These are phyloP conservation scores for Fragum whitleyi DNA, from an alignment of 2,888 invertebrate species.

Conservation along the genomic window DNA sequence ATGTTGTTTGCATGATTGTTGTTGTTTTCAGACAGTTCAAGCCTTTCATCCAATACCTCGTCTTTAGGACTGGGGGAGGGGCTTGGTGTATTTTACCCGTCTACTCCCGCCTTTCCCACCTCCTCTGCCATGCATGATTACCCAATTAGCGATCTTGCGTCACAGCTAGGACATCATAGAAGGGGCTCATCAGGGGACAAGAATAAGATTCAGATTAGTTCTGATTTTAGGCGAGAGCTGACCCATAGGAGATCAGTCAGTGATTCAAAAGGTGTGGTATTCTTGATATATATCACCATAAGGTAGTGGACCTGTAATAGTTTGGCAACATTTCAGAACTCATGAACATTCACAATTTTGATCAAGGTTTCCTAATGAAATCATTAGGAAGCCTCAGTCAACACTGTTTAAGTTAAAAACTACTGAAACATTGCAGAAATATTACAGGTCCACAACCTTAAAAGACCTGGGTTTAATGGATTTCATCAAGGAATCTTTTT, in stretches of 20 bases:
- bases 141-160: slow-evolving; percentile 44
- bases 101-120: slow-evolving; percentile 67
- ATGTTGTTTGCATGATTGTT: slow-evolving; percentile 53
- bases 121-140: slow-evolving; percentile 73
- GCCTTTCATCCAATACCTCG: slow-evolving; percentile 63
- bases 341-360: too few species aligned
- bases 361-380: too few species aligned
- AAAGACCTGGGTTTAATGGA: too few species aligned
- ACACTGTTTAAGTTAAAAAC: too few species aligned
- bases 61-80: slow-evolving; percentile 51
- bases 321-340: too few species aligned
- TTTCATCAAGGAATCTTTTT: too few species aligned
- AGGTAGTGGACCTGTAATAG: too few species aligned
- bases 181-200: slow-evolving; percentile 82
- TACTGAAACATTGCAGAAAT: too few species aligned
- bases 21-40: slow-evolving; percentile 70
- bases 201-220: slow-evolving; percentile 78
- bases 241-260: slow-evolving; percentile 60
- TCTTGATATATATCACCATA: too few species aligned
- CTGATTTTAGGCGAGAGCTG: slow-evolving; percentile 80
- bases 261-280: slow-evolving; percentile 51
- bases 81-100: slow-evolving; percentile 36
- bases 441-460: too few species aligned
- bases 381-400: too few species aligned
- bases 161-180: slow-evolving; percentile 75